These are phyloP conservation scores for Yponomeuta cagnagella DNA, from an alignment of 2,888 invertebrate genomes.

Conservation along the genomic window DNA sequence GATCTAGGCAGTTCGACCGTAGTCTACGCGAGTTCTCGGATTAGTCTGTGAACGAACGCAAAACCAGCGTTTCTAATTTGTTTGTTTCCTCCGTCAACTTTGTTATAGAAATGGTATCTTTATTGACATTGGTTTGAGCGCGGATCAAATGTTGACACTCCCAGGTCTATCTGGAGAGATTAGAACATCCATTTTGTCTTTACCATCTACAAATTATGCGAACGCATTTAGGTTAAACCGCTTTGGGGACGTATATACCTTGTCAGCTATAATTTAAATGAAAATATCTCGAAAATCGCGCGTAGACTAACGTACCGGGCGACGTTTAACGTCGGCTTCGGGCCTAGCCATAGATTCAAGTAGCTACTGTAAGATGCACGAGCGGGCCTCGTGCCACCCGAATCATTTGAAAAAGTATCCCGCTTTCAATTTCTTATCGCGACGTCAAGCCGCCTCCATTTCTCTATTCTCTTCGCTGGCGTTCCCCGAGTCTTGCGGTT, in stretches of 20 bases:
- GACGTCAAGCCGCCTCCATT: neutral
- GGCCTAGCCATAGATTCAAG: neutral
- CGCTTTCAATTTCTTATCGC: slow-evolving; percentile 36
- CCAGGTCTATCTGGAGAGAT: too few relatives aligned
- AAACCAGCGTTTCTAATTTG: neutral
- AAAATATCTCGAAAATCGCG: neutral
- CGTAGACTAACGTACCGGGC: neutral
- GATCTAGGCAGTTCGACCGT: neutral
- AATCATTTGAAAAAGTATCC: slow-evolving; percentile 69
- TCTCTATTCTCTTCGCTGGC: neutral
- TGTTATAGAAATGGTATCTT: too few relatives aligned
- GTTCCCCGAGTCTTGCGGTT: neutral
- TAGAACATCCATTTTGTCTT: too few relatives aligned
- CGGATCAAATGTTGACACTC: too few relatives aligned
- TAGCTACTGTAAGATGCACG: neutral
- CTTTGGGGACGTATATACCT: neutral
- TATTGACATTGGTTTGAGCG: too few relatives aligned
- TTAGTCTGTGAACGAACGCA: neutral
- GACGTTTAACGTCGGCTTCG: neutral
- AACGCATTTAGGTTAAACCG: neutral
- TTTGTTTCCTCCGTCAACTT: too few relatives aligned
- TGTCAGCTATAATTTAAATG: neutral
- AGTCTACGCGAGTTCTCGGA: neutral
- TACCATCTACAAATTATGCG: too few relatives aligned
- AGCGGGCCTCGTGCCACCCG: slow-evolving; percentile 49